Percentiles rank a stretch among this genome's conserved stretches.
These are phyloP conservation scores for Diplodus sargus DNA, from an alignment of 2,797 vertebrate species.

Conservation along the genomic window DNA sequence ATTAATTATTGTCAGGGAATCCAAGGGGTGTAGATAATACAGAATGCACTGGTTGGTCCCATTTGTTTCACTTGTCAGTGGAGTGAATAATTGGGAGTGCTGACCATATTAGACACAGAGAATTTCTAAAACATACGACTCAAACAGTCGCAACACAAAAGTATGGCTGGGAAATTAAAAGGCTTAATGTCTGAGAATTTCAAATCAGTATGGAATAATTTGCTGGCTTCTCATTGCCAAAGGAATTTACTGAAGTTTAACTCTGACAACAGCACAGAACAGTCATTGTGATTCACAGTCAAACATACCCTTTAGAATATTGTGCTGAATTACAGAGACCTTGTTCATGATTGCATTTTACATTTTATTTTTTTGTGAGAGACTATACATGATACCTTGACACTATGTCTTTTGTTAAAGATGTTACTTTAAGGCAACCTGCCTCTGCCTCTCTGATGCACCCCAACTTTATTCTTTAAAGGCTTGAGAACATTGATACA, in stretches of 20 bases:
- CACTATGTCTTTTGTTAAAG: conserved; percentile 2
- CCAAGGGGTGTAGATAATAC: conserved; percentile 88
- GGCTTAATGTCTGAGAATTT: conserved; percentile 94
- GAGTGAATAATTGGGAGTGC: conserved; percentile 90
- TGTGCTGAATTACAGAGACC: conserved; percentile 37
- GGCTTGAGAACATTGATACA: conserved; percentile 69
- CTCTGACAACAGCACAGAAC: conserved; percentile 40
- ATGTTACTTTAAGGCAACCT: conserved; percentile 7
- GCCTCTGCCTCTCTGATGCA: conserved; percentile 25
- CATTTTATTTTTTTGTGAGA: conserved; percentile 7
- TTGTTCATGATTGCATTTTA: conserved; percentile 24
- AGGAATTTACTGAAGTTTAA: conserved; percentile 73
- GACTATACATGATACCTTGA: background rate
- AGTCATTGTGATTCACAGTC: conserved; percentile 53
- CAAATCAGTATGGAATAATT: conserved; percentile 80
- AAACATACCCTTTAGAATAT: conserved; percentile 35
- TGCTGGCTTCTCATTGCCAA: conserved; percentile 70
- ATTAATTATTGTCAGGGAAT: conserved; percentile 89
- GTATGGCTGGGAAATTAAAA: conserved; percentile 93
- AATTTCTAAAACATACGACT: conserved; percentile 84
- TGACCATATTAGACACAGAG: conserved; percentile 89
- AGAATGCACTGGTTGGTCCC: conserved; percentile 86
- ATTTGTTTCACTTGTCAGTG: conserved; percentile 90
- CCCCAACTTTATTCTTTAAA: conserved; percentile 60
- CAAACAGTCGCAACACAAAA: conserved; percentile 86